Evolutionary conservation across 2,113 vertebrate genomes (phyloP), one percentile per base, ranked within the genome.

Genomic region (Pagrus major): DNA sequence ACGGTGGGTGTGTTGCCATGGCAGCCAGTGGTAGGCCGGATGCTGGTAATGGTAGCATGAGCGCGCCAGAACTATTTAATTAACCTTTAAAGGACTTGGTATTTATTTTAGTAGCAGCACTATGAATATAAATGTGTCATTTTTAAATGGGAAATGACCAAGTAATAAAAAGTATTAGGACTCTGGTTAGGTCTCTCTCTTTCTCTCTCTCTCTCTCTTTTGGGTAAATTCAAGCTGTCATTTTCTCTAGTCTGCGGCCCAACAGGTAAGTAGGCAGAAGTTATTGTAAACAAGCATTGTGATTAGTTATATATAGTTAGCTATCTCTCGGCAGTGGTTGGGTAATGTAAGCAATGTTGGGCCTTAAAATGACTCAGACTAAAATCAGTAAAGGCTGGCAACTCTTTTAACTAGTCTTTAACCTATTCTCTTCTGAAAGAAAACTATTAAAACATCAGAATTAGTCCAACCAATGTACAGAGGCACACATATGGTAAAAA

Each of bases 1-100:
- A 59, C 33, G 59, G 84, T 51, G 67, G 87, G 82, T 81, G 74
- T 9, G 85, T 94, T 91, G 86, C 92, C 90, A 93, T 93, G 90
- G 91, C 81, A 92, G 85, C 90, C 77, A 49, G 73, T 20, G 27
- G 60, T 66, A 66, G 86, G 81, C 76, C 27, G 69, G 46, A 71
- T 63, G 64, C 64, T 65, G 81, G 59, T 42, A 42, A 59, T 86
- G 75, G 51, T 59, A n/a, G 76, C 21, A 42, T 80, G 73, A 85
- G 66, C 67, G 63, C 25, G 67, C 71, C 73, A 63, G 59, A 77
- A 87, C 86, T 87, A 80, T 94, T 95, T 92, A 85, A 94, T 94
- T 93, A 93, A 94, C 93, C 93, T 95, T 93, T 92, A 90, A 92
- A 89, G 74, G 84, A 92, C 89, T 90, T 86, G 91, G 54, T 90